phyloP scores from a whole-genome alignment of 2,797 vertebrate species.

The Myoxocephalus aenaeus region DNA sequence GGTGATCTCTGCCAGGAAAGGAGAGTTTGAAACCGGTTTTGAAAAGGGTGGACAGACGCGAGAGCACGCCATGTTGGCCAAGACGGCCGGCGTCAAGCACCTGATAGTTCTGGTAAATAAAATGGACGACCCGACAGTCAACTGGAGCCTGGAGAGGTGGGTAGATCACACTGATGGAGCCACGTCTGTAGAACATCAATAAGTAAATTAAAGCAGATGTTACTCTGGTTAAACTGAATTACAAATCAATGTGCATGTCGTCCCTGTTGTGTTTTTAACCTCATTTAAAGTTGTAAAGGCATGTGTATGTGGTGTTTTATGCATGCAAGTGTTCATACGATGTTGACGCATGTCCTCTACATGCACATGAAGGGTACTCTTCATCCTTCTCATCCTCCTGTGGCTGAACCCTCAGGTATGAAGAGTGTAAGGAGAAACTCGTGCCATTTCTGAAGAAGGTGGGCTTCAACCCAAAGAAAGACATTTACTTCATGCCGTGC shows the following conservation, averaged over 20 bases:
- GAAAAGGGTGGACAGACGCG: slow-evolving; percentile 98
- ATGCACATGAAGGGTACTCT: background rate
- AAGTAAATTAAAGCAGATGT: background rate
- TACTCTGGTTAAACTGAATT: background rate
- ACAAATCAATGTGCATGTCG: background rate
- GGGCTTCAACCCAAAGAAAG: slow-evolving; percentile 98
- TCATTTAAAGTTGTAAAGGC: no score
- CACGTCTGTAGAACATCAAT: background rate
- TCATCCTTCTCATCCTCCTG: background rate
- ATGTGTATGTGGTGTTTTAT: background rate
- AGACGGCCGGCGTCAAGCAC: slow-evolving; percentile 97
- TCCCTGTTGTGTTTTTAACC: background rate
- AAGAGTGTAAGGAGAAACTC: slow-evolving; percentile 99
- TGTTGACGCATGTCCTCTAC: background rate
- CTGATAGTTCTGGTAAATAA: slow-evolving; percentile 98
- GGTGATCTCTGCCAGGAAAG: slow-evolving; percentile 98
- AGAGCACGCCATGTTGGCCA: slow-evolving; percentile 98
- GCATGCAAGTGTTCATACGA: background rate
- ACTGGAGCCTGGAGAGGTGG: slow-evolving; percentile 97
- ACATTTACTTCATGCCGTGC: slow-evolving; percentile 99
- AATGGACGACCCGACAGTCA: slow-evolving; percentile 98
- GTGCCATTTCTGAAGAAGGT: slow-evolving; percentile 99
- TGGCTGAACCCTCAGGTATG: slow-evolving; percentile 82
- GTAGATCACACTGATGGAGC: background rate
- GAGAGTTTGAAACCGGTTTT: slow-evolving; percentile 98